These are phyloP conservation scores for Catocala nupta DNA, from an alignment of 2,888 invertebrate species.

Conservation along the genomic window DNA sequence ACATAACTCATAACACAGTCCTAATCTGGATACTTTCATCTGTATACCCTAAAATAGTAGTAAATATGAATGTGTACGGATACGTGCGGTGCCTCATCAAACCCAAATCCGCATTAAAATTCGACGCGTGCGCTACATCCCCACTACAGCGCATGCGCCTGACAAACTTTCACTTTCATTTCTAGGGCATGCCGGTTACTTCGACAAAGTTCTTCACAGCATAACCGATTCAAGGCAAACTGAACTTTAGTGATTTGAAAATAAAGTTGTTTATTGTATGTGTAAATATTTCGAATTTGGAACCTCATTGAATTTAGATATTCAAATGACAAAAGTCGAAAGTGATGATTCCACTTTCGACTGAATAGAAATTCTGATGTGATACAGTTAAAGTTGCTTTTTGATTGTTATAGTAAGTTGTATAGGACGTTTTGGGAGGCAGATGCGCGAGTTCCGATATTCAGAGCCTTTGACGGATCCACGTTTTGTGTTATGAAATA, in stretches of 20 bases:
- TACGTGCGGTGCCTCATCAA: slow-evolving; percentile 76
- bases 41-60: slow-evolving; percentile 60
- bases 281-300: slow-evolving; percentile 23
- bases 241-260: slow-evolving; percentile 6
- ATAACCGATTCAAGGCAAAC: slow-evolving; percentile 21
- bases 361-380: slow-evolving; percentile 30
- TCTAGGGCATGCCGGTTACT: slow-evolving; percentile 77
- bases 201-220: slow-evolving; percentile 51
- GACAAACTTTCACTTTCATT: slow-evolving; percentile 85
- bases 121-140: slow-evolving; percentile 72
- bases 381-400: slow-evolving; percentile 40
- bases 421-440: slow-evolving; percentile 53
- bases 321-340: slow-evolving; percentile 67
- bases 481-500: slow-evolving; percentile 82
- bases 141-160: slow-evolving; percentile 59
- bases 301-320: slow-evolving; percentile 60
- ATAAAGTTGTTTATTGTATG: slow-evolving; percentile 37
- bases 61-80: slow-evolving; percentile 52
- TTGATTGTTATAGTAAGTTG: slow-evolving; percentile 9
- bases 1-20: neutral
- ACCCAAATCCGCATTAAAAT: slow-evolving; percentile 80
- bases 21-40: slow-evolving; percentile 63
- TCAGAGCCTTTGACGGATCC: slow-evolving; percentile 82
- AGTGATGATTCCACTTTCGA: slow-evolving; percentile 53
- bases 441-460: slow-evolving; percentile 74